A percentile compares a stretch with the other conserved stretches of the same genome.
Evolutionary conservation across 1,140 invertebrate genomes (phyloP).

Genomic region (Calliopsis andreniformis): DNA sequence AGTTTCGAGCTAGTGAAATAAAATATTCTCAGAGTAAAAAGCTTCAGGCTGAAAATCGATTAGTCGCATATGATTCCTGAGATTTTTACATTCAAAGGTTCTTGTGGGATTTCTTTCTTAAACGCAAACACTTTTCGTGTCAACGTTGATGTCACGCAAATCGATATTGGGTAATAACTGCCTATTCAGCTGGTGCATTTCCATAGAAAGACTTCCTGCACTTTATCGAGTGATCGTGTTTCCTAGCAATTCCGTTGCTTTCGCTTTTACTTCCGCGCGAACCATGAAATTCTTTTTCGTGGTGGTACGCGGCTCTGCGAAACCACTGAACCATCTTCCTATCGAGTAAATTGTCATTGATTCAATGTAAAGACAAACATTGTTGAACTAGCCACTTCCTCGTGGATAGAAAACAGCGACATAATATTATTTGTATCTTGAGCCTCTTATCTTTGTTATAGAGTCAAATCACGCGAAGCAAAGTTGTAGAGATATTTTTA

Average conservation of each 20-base stretch:
- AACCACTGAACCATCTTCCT: neutral
- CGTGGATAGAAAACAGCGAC: neutral
- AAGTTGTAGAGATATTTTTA: too few relatives aligned
- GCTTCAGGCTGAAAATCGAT: too few relatives aligned
- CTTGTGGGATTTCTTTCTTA: too few relatives aligned
- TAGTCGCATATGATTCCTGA: too few relatives aligned
- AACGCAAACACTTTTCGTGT: too few relatives aligned
- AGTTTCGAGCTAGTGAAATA: too few relatives aligned
- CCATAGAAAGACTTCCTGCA: neutral
- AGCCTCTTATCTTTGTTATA: neutral
- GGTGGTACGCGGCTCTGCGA: neutral
- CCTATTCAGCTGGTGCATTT: neutral
- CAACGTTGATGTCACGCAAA: neutral
- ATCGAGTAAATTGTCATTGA: neutral
- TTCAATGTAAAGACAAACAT: neutral
- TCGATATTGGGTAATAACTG: conserved; percentile 11
- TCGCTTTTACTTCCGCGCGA: conserved; percentile 23
- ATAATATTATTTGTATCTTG: neutral
- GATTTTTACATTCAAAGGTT: too few relatives aligned
- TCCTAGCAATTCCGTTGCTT: conserved; percentile 22
- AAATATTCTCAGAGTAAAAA: too few relatives aligned
- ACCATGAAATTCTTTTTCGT: conserved; percentile 20
- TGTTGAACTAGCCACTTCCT: neutral
- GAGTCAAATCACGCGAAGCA: too few relatives aligned
- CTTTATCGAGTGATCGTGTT: conserved; percentile 12